Evolutionary conservation across 1,140 invertebrate genomes (phyloP).

Genomic region (Conus betulinus): DNA sequence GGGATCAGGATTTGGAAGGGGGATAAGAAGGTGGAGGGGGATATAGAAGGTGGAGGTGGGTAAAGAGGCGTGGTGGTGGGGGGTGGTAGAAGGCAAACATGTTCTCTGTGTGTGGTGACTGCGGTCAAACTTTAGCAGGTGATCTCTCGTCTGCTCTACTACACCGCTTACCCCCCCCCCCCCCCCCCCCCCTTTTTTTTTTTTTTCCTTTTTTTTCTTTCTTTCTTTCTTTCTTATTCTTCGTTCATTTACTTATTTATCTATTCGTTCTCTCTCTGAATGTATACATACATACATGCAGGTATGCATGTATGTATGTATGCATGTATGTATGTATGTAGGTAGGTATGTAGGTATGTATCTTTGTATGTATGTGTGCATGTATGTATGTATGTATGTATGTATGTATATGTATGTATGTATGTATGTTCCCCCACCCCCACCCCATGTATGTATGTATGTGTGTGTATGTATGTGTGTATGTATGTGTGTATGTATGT

Average conservation of each 20-base stretch:
- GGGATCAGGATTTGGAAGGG: neutral
- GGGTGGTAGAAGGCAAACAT: neutral
- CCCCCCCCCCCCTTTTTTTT: too few relatives aligned
- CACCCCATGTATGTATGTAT: neutral
- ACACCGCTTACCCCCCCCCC: too few relatives aligned
- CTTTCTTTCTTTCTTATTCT: too few relatives aligned
- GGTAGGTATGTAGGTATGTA: too few relatives aligned
- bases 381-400: conserved; percentile 11
- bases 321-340: neutral
- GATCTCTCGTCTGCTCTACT: too few relatives aligned
- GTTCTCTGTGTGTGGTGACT: too few relatives aligned
- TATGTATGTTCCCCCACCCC: too few relatives aligned
- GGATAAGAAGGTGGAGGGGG: neutral
- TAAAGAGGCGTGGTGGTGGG: neutral
- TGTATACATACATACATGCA: too few relatives aligned
- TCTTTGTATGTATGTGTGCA: conserved; percentile 1
- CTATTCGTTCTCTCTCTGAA: too few relatives aligned
- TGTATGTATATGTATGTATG: conserved; percentile 17
- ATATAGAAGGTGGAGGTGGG: neutral
- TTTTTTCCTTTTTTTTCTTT: too few relatives aligned
- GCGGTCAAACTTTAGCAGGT: too few relatives aligned
- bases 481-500: neutral
- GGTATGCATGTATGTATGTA: neutral
- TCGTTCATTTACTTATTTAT: too few relatives aligned
- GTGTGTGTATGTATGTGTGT: conserved; percentile 14